A percentile compares a stretch with the other conserved stretches of the same genome.
phyloP scores from a whole-genome alignment of 2,113 vertebrate species.

The Archocentrus centrarchus region DNA sequence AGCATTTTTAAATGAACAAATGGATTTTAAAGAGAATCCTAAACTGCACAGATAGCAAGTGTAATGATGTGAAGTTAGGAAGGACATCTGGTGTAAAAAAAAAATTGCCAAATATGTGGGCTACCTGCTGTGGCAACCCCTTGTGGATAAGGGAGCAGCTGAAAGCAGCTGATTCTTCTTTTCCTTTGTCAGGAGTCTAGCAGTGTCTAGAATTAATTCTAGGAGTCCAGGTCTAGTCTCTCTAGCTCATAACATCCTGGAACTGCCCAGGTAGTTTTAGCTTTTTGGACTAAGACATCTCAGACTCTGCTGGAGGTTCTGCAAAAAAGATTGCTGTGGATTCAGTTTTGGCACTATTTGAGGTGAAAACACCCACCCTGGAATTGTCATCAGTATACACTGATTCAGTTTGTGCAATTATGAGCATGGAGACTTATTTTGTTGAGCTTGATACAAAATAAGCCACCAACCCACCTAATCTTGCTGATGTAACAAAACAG shows the following conservation, averaged over 20 bases:
- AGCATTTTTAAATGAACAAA: not conserved
- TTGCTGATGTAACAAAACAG: no score
- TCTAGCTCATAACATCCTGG: not conserved
- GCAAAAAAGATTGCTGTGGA: not conserved
- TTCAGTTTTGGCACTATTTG: not conserved
- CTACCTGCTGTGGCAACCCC: not conserved
- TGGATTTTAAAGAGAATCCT: not conserved
- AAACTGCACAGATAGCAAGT: not conserved
- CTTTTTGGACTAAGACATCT: not conserved
- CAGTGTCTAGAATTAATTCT: not conserved
- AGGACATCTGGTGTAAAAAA: not conserved
- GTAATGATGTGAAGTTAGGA: not conserved
- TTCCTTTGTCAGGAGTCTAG: not conserved
- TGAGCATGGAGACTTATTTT: no score
- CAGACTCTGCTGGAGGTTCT: not conserved
- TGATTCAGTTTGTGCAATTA: no score
- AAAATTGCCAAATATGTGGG: not conserved
- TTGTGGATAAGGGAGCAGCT: not conserved
- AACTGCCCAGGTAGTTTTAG: not conserved
- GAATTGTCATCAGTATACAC: no score
- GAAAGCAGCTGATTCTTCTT: not conserved
- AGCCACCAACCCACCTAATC: no score
- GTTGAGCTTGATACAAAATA: no score
- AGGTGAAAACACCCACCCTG: not conserved
- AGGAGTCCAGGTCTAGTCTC: fast-evolving